phyloP scores from a whole-genome alignment of 2,113 vertebrate genomes.

The Thymallus thymallus region DNA sequence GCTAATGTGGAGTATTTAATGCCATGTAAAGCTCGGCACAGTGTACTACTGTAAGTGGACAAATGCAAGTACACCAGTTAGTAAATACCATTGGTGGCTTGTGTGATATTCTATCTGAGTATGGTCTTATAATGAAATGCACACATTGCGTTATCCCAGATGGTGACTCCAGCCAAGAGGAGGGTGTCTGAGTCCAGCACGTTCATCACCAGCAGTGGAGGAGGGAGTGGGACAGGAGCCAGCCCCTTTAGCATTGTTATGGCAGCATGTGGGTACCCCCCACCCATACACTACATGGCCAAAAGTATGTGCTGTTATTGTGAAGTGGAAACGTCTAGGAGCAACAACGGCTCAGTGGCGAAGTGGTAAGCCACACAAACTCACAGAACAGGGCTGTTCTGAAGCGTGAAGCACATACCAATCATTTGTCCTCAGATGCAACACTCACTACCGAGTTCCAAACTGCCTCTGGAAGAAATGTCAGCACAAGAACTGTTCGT shows the following conservation, averaged over 20 bases:
- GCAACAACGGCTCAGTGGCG: no score
- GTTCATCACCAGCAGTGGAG: conserved; percentile 64
- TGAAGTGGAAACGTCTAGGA: no score
- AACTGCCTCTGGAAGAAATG: no score
- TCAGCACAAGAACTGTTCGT: no score
- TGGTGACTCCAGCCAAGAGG: conserved; percentile 68
- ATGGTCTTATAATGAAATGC: not conserved
- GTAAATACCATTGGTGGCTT: not conserved
- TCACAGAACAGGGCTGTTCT: no score
- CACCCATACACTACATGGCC: no score
- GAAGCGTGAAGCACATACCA: no score
- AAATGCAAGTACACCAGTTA: not conserved
- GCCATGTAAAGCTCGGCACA: no score
- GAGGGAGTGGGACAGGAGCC: conserved; percentile 42
- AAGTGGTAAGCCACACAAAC: no score
- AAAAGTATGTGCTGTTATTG: no score
- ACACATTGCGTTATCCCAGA: conserved; percentile 55
- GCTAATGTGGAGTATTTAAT: not conserved
- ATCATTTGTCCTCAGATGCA: no score
- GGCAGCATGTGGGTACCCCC: conserved; percentile 53
- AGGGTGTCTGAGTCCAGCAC: conserved; percentile 85
- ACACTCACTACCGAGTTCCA: no score
- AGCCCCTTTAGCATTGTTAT: conserved; percentile 45
- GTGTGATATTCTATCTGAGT: not conserved
- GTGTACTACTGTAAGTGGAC: not conserved